A percentile compares a stretch with the other conserved stretches of the same genome.
phyloP scores from a whole-genome alignment of 2,113 vertebrate genomes.

The Megaptera novaeangliae region DNA sequence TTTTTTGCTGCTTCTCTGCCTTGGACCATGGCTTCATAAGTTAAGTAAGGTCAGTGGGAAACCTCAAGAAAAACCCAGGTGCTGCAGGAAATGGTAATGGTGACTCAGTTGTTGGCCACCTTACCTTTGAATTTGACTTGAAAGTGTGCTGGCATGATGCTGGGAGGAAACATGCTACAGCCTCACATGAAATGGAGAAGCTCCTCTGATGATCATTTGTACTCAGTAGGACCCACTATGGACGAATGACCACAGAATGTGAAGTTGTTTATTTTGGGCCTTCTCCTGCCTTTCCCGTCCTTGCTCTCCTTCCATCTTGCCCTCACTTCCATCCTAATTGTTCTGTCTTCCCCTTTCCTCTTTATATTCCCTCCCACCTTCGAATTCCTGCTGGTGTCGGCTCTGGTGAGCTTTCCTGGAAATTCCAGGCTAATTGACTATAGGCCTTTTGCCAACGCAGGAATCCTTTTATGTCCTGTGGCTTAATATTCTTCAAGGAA shows the following conservation, averaged over 20 bases:
- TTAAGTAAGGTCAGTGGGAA: conserved; percentile 1
- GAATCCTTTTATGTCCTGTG: background rate
- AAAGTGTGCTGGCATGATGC: background rate
- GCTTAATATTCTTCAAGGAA: background rate
- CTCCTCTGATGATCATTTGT: background rate
- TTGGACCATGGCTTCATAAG: background rate
- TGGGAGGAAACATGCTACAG: background rate
- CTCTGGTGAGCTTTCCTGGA: background rate
- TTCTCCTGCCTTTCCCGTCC: background rate
- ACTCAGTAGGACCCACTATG: background rate
- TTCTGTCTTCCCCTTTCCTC: background rate
- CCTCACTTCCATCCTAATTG: background rate
- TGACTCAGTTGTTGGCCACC: background rate
- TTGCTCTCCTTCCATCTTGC: background rate
- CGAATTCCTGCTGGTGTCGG: background rate
- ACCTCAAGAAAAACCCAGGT: background rate
- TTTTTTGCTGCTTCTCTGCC: background rate
- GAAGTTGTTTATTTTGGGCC: background rate
- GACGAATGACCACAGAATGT: background rate
- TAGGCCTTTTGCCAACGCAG: background rate
- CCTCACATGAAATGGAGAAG: background rate
- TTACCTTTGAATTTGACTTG: background rate
- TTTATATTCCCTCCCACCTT: background rate
- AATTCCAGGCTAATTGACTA: background rate
- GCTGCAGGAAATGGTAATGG: background rate